Evolutionary conservation across 2,113 vertebrate genomes (phyloP).

Genomic region (Cyprinus carpio): DNA sequence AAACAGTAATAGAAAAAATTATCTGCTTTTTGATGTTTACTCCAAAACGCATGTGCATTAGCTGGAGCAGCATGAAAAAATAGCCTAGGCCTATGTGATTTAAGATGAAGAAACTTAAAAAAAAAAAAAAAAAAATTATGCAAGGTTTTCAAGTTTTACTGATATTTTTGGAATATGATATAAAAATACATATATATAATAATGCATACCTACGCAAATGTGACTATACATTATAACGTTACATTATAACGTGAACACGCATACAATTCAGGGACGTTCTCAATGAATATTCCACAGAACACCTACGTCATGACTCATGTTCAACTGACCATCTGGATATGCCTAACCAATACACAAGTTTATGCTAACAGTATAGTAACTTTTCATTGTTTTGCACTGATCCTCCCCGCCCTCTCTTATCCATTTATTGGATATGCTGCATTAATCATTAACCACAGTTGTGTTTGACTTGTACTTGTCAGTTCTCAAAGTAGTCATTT

Average conservation of each 20-base stretch:
- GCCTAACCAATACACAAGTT: not conserved
- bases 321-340: not conserved
- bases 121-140: too few relatives aligned
- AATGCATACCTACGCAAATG: not conserved
- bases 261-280: not conserved
- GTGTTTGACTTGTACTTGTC: not conserved
- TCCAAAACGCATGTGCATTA: not conserved
- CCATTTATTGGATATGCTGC: conserved; percentile 14
- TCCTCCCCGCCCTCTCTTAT: conserved; percentile 7
- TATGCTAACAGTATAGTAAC: not conserved
- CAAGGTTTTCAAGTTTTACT: not conserved
- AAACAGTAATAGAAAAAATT: not conserved
- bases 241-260: not conserved
- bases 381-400: conserved; percentile 7
- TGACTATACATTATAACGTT: not conserved
- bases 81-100: not conserved
- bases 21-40: not conserved
- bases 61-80: not conserved
- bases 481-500: not conserved
- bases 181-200: too few relatives aligned
- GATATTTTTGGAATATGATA: not conserved
- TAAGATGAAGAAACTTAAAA: not conserved
- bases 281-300: not conserved
- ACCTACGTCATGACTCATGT: not conserved
- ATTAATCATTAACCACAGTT: conserved; percentile 59